A percentile compares a stretch with the other conserved stretches of the same genome.
Conservation (phyloP, 1,140 invertebrate genomes). For the Zaprionus camerounensis region DNA sequence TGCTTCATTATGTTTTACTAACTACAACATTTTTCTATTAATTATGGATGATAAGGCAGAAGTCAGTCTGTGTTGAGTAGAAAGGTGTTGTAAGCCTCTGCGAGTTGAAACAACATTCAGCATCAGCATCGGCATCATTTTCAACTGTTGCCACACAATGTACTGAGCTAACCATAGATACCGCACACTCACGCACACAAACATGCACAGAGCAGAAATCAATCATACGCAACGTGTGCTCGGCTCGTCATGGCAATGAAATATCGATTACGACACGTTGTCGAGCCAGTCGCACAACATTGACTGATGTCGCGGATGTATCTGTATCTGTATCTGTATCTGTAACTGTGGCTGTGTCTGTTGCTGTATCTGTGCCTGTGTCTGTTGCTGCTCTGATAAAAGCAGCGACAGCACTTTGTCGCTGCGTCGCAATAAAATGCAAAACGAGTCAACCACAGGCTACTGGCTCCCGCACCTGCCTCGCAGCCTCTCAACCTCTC, state of each 20-base stretch:
- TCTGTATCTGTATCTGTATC: conserved; percentile 23
- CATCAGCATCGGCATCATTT: conserved; percentile 22
- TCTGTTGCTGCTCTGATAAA: conserved; percentile 20
- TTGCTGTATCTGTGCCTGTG: background rate
- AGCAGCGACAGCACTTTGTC: conserved; percentile 30
- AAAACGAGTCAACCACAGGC: conserved; percentile 66
- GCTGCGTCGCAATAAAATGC: conserved; percentile 50
- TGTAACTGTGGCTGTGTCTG: conserved; percentile 8
- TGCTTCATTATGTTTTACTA: background rate
- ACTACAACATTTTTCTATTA: conserved; percentile 13
- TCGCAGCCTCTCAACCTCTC: background rate
- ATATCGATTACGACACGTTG: conserved; percentile 77
- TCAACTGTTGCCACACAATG: conserved; percentile 35
- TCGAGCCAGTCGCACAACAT: conserved; percentile 38
- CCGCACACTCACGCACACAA: conserved; percentile 1
- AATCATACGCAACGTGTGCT: conserved; percentile 74
- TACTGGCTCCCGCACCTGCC: conserved; percentile 18
- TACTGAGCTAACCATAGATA: conserved; percentile 21
- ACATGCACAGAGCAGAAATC: conserved; percentile 55
- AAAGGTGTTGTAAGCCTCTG: conserved; percentile 15
- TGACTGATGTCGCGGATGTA: conserved; percentile 56
- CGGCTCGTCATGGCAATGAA: conserved; percentile 68
- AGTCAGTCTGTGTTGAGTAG: conserved; percentile 11
- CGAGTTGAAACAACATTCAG: conserved; percentile 16
- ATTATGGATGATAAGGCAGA: conserved; percentile 14